These are phyloP conservation scores for Crotophaga sulcirostris DNA, from an alignment of 2,113 vertebrate genomes.

Conservation along the genomic window DNA sequence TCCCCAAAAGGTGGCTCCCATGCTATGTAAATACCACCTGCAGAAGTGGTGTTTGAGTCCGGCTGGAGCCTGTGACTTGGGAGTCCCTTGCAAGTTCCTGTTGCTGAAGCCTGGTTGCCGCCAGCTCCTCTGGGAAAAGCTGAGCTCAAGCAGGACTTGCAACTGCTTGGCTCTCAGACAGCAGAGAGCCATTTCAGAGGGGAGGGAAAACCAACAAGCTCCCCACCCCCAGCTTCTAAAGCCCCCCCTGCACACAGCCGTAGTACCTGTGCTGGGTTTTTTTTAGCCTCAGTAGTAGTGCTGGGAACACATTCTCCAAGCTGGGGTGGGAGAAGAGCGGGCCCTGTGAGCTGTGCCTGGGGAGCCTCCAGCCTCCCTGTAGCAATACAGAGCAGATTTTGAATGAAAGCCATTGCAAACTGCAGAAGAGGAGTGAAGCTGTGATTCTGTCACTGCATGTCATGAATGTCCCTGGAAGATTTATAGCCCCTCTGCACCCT, in stretches of 20 bases:
- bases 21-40: background rate
- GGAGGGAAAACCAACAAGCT: background rate
- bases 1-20: background rate
- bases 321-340: background rate
- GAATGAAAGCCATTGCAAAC: background rate
- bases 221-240: background rate
- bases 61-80: background rate
- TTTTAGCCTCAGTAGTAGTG: background rate
- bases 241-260: background rate
- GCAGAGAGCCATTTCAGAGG: accelerated
- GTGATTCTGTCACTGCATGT: background rate
- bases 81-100: background rate
- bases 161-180: background rate
- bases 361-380: background rate
- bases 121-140: background rate
- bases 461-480: background rate
- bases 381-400: background rate
- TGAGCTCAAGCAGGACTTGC: background rate
- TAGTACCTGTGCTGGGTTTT: background rate
- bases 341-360: background rate
- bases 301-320: background rate
- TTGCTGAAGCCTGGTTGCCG: background rate
- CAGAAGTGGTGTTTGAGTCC: background rate
- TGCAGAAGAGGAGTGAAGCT: background rate
- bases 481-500: background rate